These are phyloP conservation scores for Sarcophaga subvicina DNA, from an alignment of 2,888 invertebrate genomes.

Conservation along the genomic window DNA sequence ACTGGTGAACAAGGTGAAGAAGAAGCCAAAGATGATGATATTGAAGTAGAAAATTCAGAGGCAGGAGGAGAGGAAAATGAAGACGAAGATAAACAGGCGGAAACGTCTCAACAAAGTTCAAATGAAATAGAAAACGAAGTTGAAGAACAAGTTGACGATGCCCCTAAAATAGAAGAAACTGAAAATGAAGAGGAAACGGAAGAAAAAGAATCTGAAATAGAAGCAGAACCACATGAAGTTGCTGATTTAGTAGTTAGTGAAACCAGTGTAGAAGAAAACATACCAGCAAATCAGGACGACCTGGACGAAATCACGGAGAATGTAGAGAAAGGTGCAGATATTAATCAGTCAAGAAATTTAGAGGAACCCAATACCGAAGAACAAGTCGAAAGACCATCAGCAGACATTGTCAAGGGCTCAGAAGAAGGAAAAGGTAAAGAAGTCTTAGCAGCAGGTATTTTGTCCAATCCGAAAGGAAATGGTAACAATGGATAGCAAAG, in stretches of 20 bases:
- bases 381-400: slow-evolving; percentile 48
- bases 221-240: neutral
- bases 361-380: slow-evolving; percentile 6
- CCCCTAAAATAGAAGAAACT: neutral
- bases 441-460: slow-evolving; percentile 39
- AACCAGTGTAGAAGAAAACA: neutral
- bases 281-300: neutral
- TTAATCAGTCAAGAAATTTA: slow-evolving; percentile 30
- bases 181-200: neutral
- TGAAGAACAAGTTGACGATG: neutral
- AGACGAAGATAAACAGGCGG: neutral
- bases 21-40: neutral
- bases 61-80: neutral
- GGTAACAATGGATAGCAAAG: slow-evolving; percentile 52
- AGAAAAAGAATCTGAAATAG: neutral
- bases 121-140: neutral
- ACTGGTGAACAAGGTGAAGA: neutral
- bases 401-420: neutral
- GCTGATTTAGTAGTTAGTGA: neutral
- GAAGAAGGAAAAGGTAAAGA: slow-evolving; percentile 36
- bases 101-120: neutral
- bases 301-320: neutral
- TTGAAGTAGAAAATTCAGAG: neutral
- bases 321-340: neutral
- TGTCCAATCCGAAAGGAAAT: neutral